Conservation (phyloP, 2,113 vertebrate species). For the Nansenia antarctica region DNA sequence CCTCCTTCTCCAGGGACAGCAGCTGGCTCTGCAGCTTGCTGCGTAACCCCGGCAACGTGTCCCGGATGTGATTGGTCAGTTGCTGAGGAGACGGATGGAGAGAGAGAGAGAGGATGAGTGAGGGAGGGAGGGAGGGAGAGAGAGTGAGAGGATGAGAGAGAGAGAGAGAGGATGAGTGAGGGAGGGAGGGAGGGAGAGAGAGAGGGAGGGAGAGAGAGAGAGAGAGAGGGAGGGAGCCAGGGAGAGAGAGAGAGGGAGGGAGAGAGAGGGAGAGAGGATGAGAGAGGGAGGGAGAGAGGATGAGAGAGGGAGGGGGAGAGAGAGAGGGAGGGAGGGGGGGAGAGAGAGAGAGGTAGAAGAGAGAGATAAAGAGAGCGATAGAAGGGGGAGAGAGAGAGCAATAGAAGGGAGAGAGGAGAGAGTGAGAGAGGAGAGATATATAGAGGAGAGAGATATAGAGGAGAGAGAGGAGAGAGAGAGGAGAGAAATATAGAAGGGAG, state of each 20-base stretch:
- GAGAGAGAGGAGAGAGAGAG: not conserved
- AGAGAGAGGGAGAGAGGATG: not conserved
- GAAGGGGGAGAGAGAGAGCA: not conserved
- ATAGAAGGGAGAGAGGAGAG: not conserved
- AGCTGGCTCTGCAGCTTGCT: constrained; percentile 95
- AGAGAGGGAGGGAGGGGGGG: too few species aligned
- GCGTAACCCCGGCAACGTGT: constrained; percentile 88
- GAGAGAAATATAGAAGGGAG: too few species aligned
- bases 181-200: constrained; percentile 33
- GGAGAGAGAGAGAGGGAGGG: not conserved
- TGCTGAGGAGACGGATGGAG: constrained; percentile 72
- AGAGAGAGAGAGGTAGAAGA: not conserved
- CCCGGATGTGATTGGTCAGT: constrained; percentile 98
- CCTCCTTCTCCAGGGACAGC: constrained; percentile 93
- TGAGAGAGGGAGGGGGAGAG: not conserved
- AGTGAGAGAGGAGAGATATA: not conserved
- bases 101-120: not conserved
- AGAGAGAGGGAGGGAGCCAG: not conserved
- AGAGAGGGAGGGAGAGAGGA: not conserved
- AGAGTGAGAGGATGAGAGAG: not conserved
- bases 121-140: not conserved
- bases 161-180: not conserved
- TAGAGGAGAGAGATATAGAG: not conserved
- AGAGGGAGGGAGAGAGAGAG: not conserved
- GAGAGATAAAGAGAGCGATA: too few species aligned